Evolutionary conservation across 2,113 vertebrate species (phyloP).

Genomic region (Caretta caretta): DNA sequence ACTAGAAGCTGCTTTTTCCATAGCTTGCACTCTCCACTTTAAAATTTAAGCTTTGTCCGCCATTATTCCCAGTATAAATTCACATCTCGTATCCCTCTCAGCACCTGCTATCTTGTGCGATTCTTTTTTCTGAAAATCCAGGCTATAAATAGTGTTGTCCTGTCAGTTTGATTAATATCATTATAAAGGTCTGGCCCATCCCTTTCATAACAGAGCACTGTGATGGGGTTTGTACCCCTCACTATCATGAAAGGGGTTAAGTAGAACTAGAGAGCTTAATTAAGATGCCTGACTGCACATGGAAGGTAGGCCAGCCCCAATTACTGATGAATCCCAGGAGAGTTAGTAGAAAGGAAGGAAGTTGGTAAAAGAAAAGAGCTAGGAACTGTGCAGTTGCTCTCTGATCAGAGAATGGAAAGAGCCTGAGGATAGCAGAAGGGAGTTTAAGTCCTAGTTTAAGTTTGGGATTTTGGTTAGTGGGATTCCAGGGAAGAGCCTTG

Average conservation of each 20-base stretch:
- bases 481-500: neutral
- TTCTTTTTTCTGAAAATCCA: neutral
- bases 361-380: neutral
- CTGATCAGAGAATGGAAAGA: neutral
- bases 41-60: rapidly evolving
- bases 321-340: neutral
- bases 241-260: neutral
- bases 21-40: rapidly evolving
- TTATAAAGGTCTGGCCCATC: neutral
- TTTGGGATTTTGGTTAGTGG: neutral
- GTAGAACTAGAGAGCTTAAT: neutral
- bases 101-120: neutral
- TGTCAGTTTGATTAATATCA: neutral
- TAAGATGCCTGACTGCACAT: neutral
- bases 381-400: neutral
- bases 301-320: neutral
- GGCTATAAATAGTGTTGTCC: neutral
- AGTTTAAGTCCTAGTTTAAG: neutral
- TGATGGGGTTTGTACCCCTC: neutral
- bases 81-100: rapidly evolving
- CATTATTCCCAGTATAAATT: rapidly evolving
- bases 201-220: neutral
- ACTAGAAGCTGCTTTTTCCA: neutral
- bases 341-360: neutral
- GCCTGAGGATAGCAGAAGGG: neutral